These are phyloP conservation scores for Ptiloglossa arizonensis DNA, from an alignment of 1,140 invertebrate genomes.

Conservation along the genomic window DNA sequence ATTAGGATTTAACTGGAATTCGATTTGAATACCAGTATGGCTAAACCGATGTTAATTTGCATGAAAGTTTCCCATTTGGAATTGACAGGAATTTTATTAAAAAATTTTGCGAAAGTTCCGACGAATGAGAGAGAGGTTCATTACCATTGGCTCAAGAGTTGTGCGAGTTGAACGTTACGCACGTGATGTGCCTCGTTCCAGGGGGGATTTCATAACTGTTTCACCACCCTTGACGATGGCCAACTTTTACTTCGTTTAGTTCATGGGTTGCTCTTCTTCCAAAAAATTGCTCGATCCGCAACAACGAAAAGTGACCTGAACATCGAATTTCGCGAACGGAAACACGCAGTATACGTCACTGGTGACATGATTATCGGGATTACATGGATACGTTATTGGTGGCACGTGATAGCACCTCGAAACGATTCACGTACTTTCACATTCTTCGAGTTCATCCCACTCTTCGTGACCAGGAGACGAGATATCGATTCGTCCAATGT, in stretches of 20 bases:
- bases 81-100: conserved; percentile 4
- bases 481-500: not conserved
- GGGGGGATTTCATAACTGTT: conserved; percentile 41
- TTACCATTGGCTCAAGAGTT: conserved; percentile 13
- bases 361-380: too few species aligned
- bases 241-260: not conserved
- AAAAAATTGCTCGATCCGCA: not conserved
- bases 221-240: conserved; percentile 51
- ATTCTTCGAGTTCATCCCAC: conserved; percentile 52
- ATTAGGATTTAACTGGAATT: not conserved
- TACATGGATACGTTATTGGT: not conserved
- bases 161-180: conserved; percentile 28
- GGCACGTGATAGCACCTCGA: not conserved
- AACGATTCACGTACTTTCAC: conserved; percentile 73
- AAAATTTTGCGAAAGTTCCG: conserved; percentile 32
- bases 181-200: conserved; percentile 7
- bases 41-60: conserved; percentile 4
- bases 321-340: not conserved
- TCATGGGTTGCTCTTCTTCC: not conserved
- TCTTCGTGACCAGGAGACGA: conserved; percentile 8
- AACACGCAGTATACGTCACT: too few species aligned
- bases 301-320: not conserved
- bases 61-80: not conserved
- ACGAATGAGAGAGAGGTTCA: not conserved
- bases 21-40: not conserved